Base-by-base conservation (phyloP, 2,797 vertebrate genomes). In the Lutjanus argentimaculatus region DNA sequence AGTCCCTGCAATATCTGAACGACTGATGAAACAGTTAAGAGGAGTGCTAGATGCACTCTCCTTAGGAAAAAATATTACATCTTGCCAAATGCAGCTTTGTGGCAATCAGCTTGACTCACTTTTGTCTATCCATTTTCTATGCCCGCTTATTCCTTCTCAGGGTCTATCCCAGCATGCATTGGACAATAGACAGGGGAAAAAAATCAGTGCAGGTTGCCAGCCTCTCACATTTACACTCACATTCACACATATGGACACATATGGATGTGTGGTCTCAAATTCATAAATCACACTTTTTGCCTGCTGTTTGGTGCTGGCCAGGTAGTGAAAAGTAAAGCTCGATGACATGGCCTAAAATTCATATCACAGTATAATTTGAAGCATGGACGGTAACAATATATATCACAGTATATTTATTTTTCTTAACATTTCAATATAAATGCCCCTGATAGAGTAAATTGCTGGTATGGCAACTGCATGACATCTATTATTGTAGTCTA, bases 11-110 rank as follows among this genome's bases (percentile, higher is more conserved):
- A 79, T 45, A 72, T 83, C 57, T 75, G 55, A 85, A 67, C 45
- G 75, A 72, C 45, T 56, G 81, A 82, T 84, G 69, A 79, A 89
- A 83, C 74, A 58, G 67, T 82, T 65, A 56, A 71, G 77, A 51
- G 71, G 69, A 86, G 17, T 12, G 53, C 71, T 30, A 17, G 63
- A 72, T 16, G 49, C 43, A 64, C 30, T 77, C 71, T 46, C 22
- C 58, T 14, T 46, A 16, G 40, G 48, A 72, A 68, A 73, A 56
- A 61, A 61, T 53, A 57, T 40, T 36, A 58, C 40, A 22, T 78
- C 65, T 67, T 72, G 68, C 80, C 46, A 80, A 83, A 83, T 45
- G 40, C 8, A 62, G 45, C 62, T 82, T 77, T 43, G 69, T 25
- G 71, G 52, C 51, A 78, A 64, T 68, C 61, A 16, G 42, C 46